phyloP scores from a whole-genome alignment of 2,113 vertebrate genomes.

The Tychaedon coryphoeus region DNA sequence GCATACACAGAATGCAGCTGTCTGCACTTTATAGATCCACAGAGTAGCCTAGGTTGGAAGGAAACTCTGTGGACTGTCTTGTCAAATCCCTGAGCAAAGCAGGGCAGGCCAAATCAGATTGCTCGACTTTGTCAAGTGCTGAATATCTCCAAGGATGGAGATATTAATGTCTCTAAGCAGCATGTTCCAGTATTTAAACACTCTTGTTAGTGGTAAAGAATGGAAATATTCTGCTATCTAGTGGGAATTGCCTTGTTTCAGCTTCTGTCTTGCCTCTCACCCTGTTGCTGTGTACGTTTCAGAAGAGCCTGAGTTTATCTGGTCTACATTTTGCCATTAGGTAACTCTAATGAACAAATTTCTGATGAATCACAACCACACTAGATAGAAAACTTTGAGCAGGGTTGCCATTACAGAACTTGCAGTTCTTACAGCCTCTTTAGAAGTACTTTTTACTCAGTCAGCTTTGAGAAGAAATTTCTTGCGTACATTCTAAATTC shows the following conservation, averaged over 20 bases:
- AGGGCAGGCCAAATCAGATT: not conserved
- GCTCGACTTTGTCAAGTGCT: not conserved
- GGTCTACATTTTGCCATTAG: not conserved
- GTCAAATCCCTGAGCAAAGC: not conserved
- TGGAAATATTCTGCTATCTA: not conserved
- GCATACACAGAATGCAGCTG: not conserved
- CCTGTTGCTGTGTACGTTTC: not conserved
- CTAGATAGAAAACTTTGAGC: not conserved
- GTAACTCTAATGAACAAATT: not conserved
- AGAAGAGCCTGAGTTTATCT: not conserved
- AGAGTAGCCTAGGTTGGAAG: not conserved
- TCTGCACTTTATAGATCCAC: not conserved
- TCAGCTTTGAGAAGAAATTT: not conserved
- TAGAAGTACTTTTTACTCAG: not conserved
- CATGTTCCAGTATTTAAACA: not conserved
- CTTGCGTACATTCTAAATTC: not conserved
- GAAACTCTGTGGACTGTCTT: not conserved
- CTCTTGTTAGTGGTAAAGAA: not conserved
- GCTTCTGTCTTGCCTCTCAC: not conserved
- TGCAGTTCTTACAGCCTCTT: not conserved
- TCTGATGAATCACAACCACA: not conserved
- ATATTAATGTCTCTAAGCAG: not conserved
- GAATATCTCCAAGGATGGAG: not conserved
- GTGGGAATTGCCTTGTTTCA: not conserved
- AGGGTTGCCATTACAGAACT: not conserved